Base-by-base conservation (phyloP, 53 echinoderm and acorn worm genomes). In the Patiria pectinifera region DNA sequence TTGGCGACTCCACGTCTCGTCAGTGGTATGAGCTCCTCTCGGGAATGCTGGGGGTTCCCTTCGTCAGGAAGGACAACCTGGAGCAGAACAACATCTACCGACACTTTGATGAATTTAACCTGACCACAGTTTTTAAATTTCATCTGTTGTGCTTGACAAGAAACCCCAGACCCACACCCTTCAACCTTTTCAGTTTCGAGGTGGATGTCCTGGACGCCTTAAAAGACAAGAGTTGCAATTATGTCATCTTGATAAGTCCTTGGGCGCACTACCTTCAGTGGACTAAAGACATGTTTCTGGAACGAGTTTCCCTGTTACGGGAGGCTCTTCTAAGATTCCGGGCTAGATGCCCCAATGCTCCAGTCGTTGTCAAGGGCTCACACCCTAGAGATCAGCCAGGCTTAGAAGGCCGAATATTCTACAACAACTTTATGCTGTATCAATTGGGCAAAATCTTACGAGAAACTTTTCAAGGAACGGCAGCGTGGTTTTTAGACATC, bases 221-320 rank as follows among this genome's bases (percentile, higher is more conserved):
- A 3, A 82, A 82, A 10, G 10, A 49, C 12, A 43, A 45, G 0
- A 63, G 86, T 35, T 93, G 93, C 62, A 82, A 88, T 35, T 89
- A 88, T 74, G 82, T 93, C 16, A 86, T 93, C 8, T 71, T 93
- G 4, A 59, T 94, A 46, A 91, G 91, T 48, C 93, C 93, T n/a
- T 93, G 93, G 93, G 89, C 93, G 9, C 93, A 93, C 63, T 93
- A 88, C 63, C 86, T 89, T 43, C 89, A 88, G 35, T 93, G 93
- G 93, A 93, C 93, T 4, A 78, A 71, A 44, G 88, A 74, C 59
- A 88, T 82, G 25, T 93, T 86, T 76, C 26, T 53, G 22, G 89
- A 93, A 26, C 74, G 93, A 45, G 66, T 93, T 21, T 71, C 77
- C 12, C 72, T 93, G 45, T 60, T 93, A 16, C 78, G 78, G 48